Evolutionary conservation across 2,113 vertebrate genomes (phyloP).

Genomic region (Ammodytes marinus): DNA sequence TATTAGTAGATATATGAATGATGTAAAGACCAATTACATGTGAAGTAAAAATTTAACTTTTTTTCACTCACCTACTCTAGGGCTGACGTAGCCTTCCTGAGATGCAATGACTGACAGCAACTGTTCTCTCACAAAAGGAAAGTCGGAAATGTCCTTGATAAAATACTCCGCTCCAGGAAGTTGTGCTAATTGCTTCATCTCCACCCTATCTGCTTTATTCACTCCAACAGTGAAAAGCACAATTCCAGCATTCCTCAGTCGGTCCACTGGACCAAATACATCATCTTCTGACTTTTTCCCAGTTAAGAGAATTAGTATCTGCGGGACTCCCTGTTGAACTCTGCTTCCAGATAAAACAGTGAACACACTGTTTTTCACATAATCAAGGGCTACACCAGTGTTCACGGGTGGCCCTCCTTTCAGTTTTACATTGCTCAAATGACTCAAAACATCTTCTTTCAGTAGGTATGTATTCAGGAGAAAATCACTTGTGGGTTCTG

Average conservation of each 20-base stretch:
- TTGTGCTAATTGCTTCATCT: conserved; percentile 68
- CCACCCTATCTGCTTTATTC: conserved; percentile 59
- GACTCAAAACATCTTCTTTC: conserved; percentile 56
- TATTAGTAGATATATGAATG: no score
- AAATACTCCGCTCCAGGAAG: conserved; percentile 57
- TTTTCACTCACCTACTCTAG: conserved; percentile 71
- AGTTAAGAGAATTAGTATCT: conserved; percentile 80
- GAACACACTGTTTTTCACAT: conserved; percentile 73
- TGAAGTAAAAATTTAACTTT: not conserved
- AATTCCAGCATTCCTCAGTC: conserved; percentile 71
- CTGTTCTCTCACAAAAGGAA: conserved; percentile 61
- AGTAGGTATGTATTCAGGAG: conserved; percentile 72
- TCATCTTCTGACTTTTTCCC: conserved; percentile 77
- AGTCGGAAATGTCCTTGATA: conserved; percentile 68
- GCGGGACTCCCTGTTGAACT: conserved; percentile 70
- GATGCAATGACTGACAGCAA: conserved; percentile 66
- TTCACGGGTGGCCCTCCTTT: conserved; percentile 73
- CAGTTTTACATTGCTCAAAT: conserved; percentile 69
- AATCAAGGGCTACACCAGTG: conserved; percentile 75
- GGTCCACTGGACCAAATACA: conserved; percentile 49
- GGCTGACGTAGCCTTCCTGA: conserved; percentile 27
- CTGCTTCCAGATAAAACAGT: conserved; percentile 78
- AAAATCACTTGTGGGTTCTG: conserved; percentile 65
- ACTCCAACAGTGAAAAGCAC: conserved; percentile 70
- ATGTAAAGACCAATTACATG: no score